Percentiles rank a stretch among this genome's conserved stretches.
Conservation (phyloP, 2,797 vertebrate species). For the Urophycis tenuis region DNA sequence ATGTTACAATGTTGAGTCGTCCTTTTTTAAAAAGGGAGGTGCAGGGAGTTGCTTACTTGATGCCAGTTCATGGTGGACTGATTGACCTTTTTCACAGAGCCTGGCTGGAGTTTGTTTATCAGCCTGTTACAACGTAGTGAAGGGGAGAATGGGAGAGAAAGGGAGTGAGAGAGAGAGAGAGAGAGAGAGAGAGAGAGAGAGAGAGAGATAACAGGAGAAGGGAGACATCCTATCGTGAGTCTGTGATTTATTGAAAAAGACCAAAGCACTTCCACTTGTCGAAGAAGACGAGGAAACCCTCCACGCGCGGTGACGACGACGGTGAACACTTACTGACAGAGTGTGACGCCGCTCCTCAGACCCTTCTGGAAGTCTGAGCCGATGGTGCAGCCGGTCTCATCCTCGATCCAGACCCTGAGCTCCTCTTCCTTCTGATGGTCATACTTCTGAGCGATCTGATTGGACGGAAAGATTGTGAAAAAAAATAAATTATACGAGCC, state of each 20-base stretch:
- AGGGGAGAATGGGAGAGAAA: background rate
- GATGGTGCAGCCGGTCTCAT: constrained; percentile 71
- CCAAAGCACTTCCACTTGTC: background rate
- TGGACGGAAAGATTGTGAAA: background rate
- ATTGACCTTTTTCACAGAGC: constrained; percentile 83
- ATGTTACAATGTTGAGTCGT: background rate
- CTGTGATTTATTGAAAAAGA: background rate
- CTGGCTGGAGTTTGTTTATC: constrained; percentile 82
- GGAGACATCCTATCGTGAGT: background rate
- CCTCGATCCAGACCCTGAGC: constrained; percentile 85
- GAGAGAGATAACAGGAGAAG: background rate
- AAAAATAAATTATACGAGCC: constrained; percentile 23
- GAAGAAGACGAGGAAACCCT: background rate
- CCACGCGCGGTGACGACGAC: background rate
- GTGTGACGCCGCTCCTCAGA: constrained; percentile 80
- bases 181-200: no score
- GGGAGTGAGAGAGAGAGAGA: no score
- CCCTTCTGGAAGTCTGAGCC: constrained; percentile 90
- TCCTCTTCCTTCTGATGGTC: constrained; percentile 85
- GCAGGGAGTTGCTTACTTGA: constrained; percentile 76
- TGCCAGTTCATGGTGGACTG: constrained; percentile 85
- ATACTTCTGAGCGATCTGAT: constrained; percentile 89
- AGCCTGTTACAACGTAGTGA: constrained; percentile 64
- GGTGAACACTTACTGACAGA: constrained; percentile 82
- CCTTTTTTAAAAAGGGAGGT: background rate